Evolutionary conservation across 37 sponge, comb jelly and placozoan genomes (phyloP).

Genomic region (Ianthella basta): DNA sequence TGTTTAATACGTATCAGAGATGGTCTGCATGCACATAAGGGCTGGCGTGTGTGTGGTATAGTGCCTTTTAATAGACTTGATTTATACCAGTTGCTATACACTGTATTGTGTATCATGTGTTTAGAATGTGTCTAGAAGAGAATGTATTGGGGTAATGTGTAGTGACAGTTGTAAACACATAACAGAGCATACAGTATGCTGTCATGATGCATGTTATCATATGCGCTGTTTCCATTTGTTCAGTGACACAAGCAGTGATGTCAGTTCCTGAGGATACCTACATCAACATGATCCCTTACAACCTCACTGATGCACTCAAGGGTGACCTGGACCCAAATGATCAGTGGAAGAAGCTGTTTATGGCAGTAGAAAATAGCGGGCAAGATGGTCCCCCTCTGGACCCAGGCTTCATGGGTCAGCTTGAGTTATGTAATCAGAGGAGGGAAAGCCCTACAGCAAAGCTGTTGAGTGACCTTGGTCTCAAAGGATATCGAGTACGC

Average conservation of each 20-base stretch:
- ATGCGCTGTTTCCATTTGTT: too few relatives aligned
- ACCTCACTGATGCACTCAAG: neutral
- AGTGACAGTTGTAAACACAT: too few relatives aligned
- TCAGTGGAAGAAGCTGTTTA: neutral
- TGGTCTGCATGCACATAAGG: too few relatives aligned
- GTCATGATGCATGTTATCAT: too few relatives aligned
- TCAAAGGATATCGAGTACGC: neutral
- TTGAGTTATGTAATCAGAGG: neutral
- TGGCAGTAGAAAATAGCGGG: neutral
- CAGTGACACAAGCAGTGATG: neutral
- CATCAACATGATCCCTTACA: neutral
- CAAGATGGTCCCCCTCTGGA: conserved; percentile 1
- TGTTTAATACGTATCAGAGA: too few relatives aligned
- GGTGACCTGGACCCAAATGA: neutral
- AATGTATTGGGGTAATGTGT: too few relatives aligned
- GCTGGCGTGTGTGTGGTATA: too few relatives aligned
- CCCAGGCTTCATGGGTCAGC: neutral
- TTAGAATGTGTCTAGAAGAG: too few relatives aligned
- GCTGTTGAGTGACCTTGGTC: conserved; percentile 2
- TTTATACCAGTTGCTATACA: too few relatives aligned
- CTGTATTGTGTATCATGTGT: too few relatives aligned
- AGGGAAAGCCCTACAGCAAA: neutral
- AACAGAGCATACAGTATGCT: too few relatives aligned
- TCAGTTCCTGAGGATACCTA: neutral
- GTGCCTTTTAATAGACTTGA: too few relatives aligned